phyloP scores from a whole-genome alignment of 1,140 invertebrate genomes.

The Drosophila gunungcola region DNA sequence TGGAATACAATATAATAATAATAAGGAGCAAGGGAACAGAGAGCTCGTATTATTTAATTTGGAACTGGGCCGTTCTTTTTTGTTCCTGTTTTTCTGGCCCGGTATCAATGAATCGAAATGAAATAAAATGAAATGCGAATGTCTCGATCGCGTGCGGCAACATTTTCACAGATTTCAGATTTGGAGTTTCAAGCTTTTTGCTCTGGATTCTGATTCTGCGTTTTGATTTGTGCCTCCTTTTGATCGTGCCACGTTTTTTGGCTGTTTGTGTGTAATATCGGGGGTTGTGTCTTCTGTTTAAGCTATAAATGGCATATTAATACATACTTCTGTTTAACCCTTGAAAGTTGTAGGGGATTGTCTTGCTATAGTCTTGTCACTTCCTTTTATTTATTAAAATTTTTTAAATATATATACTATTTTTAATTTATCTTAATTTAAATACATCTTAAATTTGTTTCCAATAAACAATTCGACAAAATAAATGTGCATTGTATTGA shows the following conservation, averaged over 20 bases:
- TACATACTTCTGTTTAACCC: constrained; percentile 61
- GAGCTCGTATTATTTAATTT: constrained; percentile 78
- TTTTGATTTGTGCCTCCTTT: constrained; percentile 73
- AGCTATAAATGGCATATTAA: constrained; percentile 62
- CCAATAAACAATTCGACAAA: too few relatives aligned
- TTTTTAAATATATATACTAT: background rate
- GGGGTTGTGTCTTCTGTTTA: constrained; percentile 58
- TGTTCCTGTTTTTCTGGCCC: constrained; percentile 20
- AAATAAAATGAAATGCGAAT: constrained; percentile 71
- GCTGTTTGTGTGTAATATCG: constrained; percentile 48
- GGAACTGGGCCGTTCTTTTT: constrained; percentile 57
- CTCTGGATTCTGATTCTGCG: constrained; percentile 30
- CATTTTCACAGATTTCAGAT: constrained; percentile 71
- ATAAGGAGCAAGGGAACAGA: constrained; percentile 51
- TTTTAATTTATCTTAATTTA: background rate
- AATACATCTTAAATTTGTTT: too few relatives aligned
- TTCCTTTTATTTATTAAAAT: background rate
- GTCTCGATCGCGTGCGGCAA: constrained; percentile 76
- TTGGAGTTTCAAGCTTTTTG: constrained; percentile 40
- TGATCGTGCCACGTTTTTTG: constrained; percentile 39
- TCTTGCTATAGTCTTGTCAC: background rate
- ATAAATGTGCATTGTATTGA: too few relatives aligned
- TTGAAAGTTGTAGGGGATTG: background rate
- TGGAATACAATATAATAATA: constrained; percentile 83
- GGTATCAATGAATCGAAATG: constrained; percentile 81